Evolutionary conservation across 2,888 invertebrate genomes (phyloP), one percentile per base, ranked within the genome.

Genomic region (Mesochorus sp.): DNA sequence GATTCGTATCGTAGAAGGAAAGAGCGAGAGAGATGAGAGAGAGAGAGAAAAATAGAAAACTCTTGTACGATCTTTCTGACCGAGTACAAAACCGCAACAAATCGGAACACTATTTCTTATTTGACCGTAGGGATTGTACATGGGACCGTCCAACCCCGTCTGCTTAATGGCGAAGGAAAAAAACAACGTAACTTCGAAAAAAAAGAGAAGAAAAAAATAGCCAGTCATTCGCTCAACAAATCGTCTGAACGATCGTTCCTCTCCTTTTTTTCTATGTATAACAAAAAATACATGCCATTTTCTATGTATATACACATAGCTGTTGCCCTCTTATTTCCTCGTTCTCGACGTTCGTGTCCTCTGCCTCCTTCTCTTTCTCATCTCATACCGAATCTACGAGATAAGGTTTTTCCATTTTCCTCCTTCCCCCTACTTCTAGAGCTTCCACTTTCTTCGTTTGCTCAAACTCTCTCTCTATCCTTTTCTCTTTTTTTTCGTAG

Each of bases 331-430:
- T 64, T 68, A 62, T 66, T 77, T 68, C 59, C 62, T 67, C 77
- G 49, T 62, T 64, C 73, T 57, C 67, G 51, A 49, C 78, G 71
- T 71, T 59, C 14, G 37, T n/a, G n/a, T 64, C 39, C 57, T 67
- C 49, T 17, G 12, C 49, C 66, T 26, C 55, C 55, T 24, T n/a
- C 26, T 55, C 19, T 67, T 74, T 61, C 72, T 70, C 47, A 67
- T 37, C 73, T 49, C 62, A 61, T 55, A 53, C 62, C 64, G 68
- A 77, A 80, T 77, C 74, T 67, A 81, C 74, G 77, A 81, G 86
- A 86, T 86, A 87, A 85, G 83, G 82, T 87, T 86, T 59, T 86
- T 84, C 84, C 86, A 86, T 85, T 86, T 87, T 81, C 82, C 80
- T 81, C 81, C 81, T 72, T 62, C 26, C 71, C 62, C 31, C 34